phyloP scores from a whole-genome alignment of 2,113 vertebrate species.

The Caranx ignobilis region DNA sequence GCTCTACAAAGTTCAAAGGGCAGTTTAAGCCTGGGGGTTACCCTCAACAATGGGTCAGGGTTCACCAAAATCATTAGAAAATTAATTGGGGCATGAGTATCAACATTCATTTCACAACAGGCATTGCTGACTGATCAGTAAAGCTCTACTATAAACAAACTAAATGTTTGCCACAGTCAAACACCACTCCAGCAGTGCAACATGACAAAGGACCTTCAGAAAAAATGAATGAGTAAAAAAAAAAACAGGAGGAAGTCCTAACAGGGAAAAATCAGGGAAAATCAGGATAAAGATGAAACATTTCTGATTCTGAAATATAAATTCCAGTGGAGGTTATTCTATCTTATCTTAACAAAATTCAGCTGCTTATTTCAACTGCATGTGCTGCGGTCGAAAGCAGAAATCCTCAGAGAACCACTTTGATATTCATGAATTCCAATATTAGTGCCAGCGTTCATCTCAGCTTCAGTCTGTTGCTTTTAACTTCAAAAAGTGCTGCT shows the following conservation, averaged over 20 bases:
- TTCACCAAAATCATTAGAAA: neutral
- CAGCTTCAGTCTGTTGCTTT: conserved; percentile 56
- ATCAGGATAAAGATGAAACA: conserved; percentile 2
- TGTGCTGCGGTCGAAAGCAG: conserved; percentile 7
- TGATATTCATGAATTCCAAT: conserved; percentile 58
- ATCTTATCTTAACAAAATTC: conserved; percentile 2
- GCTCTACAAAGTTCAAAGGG: neutral
- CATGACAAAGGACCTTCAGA: no score
- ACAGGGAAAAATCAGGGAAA: neutral
- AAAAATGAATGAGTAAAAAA: neutral
- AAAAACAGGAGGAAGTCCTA: neutral
- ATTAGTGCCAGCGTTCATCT: conserved; percentile 58
- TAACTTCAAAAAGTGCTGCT: conserved; percentile 63
- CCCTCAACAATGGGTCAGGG: neutral
- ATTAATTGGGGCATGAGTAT: conserved; percentile 18
- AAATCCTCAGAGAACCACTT: conserved; percentile 36
- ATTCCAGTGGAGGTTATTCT: conserved; percentile 10
- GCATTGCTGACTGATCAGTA: conserved; percentile 2
- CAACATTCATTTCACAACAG: conserved; percentile 23
- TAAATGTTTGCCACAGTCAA: no score
- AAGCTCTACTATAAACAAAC: neutral
- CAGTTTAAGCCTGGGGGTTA: neutral
- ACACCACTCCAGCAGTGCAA: no score
- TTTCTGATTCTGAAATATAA: conserved; percentile 4
- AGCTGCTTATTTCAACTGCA: conserved; percentile 28